phyloP scores from a whole-genome alignment of 2,797 vertebrate species.

The Liparis tanakae region DNA sequence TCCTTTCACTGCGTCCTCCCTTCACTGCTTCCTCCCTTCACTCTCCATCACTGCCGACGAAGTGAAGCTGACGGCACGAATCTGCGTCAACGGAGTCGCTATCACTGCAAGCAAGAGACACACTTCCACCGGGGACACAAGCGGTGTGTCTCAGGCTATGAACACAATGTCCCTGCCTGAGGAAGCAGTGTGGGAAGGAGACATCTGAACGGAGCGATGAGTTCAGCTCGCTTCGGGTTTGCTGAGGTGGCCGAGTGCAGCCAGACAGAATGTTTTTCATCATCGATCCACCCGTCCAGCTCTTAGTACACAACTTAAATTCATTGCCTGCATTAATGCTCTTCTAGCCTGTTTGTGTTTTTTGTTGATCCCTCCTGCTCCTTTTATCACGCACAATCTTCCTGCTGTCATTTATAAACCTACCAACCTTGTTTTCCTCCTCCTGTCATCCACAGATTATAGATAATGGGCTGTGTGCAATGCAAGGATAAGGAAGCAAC shows the following conservation, averaged over 20 bases:
- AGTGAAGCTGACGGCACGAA: constrained; percentile 12
- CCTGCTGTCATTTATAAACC: not conserved
- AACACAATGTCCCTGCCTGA: constrained; percentile 33
- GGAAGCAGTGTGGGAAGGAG: constrained; percentile 16
- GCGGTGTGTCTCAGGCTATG: constrained; percentile 37
- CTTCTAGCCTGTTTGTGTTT: not conserved
- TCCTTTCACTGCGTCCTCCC: too few relatives aligned
- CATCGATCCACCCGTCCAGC: constrained; percentile 18
- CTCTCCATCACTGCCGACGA: constrained; percentile 8
- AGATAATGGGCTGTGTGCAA: constrained; percentile 99
- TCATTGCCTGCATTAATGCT: constrained; percentile 15
- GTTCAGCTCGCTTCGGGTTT: not conserved
- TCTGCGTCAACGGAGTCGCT: constrained; percentile 2
- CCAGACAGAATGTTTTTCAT: constrained; percentile 15
- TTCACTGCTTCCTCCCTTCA: not conserved
- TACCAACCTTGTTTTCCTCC: not conserved
- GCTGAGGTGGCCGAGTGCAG: not conserved
- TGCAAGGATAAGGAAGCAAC: constrained; percentile 98
- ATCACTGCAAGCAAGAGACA: constrained; percentile 32
- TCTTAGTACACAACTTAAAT: constrained; percentile 8
- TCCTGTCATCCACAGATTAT: constrained; percentile 80
- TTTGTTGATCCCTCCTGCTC: not conserved
- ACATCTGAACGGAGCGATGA: constrained; percentile 28
- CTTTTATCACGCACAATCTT: constrained; percentile 17
- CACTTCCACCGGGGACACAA: not conserved